These are phyloP conservation scores for Taxidea taxus DNA, from an alignment of 2,113 vertebrate species.

Conservation along the genomic window DNA sequence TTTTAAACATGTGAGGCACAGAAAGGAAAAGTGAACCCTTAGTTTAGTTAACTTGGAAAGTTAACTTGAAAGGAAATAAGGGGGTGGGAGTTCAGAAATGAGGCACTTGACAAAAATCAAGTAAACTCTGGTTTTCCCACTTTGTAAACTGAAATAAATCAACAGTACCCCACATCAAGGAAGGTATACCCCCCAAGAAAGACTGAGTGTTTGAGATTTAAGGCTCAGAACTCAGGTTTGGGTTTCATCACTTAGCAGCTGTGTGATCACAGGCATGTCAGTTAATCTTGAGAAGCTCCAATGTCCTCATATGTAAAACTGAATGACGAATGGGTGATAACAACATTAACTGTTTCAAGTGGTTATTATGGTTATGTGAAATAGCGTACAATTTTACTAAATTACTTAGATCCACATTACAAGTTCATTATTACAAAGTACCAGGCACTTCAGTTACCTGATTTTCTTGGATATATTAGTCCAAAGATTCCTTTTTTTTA, in stretches of 20 bases:
- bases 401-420: neutral
- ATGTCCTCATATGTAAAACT: neutral
- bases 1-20: neutral
- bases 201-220: neutral
- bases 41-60: neutral
- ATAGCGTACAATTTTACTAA: neutral
- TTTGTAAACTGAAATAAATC: neutral
- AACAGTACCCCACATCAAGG: neutral
- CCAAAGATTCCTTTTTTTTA: neutral
- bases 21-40: neutral
- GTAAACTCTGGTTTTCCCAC: neutral
- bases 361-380: neutral
- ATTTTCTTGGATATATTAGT: neutral
- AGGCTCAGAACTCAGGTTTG: neutral
- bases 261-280: too few species aligned
- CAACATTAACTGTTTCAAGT: neutral
- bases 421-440: neutral
- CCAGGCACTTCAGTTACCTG: neutral
- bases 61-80: neutral
- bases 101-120: neutral
- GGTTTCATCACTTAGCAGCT: neutral
- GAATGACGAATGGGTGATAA: neutral
- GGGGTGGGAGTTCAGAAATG: neutral
- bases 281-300: neutral
- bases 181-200: neutral